A percentile compares a stretch with the other conserved stretches of the same genome.
Conservation (phyloP, 2,113 vertebrate species). For the Passerina amoena region DNA sequence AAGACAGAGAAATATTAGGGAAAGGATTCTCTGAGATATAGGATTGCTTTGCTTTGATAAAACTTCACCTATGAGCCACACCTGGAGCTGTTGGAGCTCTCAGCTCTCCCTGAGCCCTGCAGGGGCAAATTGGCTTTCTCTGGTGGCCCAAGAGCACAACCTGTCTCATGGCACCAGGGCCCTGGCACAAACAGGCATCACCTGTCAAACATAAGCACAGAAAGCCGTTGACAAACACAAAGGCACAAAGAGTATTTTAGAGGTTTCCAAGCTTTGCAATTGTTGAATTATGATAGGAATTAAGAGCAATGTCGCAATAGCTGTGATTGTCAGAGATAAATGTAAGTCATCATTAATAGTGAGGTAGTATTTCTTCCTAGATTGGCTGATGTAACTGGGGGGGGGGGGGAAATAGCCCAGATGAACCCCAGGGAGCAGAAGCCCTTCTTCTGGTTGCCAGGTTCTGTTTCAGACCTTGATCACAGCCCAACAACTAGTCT, state of each 20-base stretch:
- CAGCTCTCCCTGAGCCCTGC: not conserved
- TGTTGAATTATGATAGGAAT: not conserved
- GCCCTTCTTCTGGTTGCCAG: not conserved
- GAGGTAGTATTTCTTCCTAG: not conserved
- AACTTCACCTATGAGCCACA: not conserved
- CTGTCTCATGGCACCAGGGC: not conserved
- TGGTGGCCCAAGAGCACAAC: not conserved
- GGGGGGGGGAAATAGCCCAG: not conserved
- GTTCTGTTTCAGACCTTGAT: constrained; percentile 3
- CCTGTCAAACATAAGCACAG: not conserved
- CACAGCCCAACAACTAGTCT: not conserved
- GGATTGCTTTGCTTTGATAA: not conserved
- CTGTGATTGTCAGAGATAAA: not conserved
- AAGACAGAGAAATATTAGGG: not conserved
- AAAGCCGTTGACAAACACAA: not conserved
- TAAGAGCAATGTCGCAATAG: not conserved
- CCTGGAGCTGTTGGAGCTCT: not conserved
- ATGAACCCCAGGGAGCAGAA: not conserved
- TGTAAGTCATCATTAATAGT: not conserved
- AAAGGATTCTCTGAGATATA: not conserved
- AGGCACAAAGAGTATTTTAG: not conserved
- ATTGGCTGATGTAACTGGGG: not conserved
- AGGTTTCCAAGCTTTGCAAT: not conserved
- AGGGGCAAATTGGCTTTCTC: not conserved
- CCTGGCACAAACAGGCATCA: not conserved